Base-by-base conservation (phyloP, 2,888 invertebrate species). In the Athalia cordata region DNA sequence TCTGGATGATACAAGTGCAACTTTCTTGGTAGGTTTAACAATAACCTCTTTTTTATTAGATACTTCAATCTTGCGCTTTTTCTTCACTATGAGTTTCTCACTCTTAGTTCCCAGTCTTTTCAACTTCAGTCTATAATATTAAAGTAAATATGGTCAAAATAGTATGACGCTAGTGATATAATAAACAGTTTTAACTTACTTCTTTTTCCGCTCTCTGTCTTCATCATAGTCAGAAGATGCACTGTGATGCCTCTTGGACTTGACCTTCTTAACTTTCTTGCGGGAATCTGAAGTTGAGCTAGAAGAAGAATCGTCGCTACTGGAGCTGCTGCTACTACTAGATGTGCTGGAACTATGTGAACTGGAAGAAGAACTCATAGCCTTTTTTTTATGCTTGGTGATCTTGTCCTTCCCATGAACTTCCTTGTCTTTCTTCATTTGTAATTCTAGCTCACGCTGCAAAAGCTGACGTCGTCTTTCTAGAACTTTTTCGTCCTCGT, bases 401-500 rank as follows among this genome's bases (percentile, higher is more conserved):
- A 85, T 83, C 84, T 90, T 90, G 81, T 94, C 94, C 87, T 94
- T 94, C 81, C 94, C 93, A 90, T 92, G 92, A 84, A 94, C 93
- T 89, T 94, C 94, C 84, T 92, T 92, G 86, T 95, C 95, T 92
- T 95, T 95, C 92, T 95, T 95, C 92, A 95, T 91, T 91, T 95
- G 95, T 88, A 95, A 90, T 89, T 95, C 95, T 89, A 96, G 91
- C 91, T 96, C 95, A 85, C 95, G 92, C 89, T 95, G 95, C 86
- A 96, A 91, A 87, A 95, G 93, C 87, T 93, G 94, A 81, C 95
- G 92, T 84, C 95, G 92, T 89, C 95, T 94, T 90, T 96, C 95
- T 87, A 96, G 91, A 82, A 94, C 95, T 89, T 95, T 95, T 80
- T 95, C 95, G 91, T 96, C 95, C 81, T 95, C 95, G 91, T 95